Conservation (phyloP, 2,888 invertebrate genomes). For the Drosophila buzzatii region DNA sequence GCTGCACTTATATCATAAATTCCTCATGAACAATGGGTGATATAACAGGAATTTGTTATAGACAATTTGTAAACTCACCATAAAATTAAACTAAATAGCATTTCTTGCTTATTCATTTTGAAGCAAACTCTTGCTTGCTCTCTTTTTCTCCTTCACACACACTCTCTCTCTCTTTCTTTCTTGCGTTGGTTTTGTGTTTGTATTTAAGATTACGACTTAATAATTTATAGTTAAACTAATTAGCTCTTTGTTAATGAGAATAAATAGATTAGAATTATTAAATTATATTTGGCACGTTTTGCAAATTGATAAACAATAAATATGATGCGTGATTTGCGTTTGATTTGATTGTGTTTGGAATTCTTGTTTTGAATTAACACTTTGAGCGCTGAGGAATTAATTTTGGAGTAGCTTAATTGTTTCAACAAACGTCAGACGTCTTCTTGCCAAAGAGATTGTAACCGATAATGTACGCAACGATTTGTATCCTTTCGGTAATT, state of each 20-base stretch:
- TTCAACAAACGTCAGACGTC: conserved; percentile 56
- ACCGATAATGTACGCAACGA: conserved; percentile 83
- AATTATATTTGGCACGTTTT: conserved; percentile 79
- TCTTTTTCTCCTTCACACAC: conserved; percentile 2
- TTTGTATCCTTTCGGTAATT: conserved; percentile 83
- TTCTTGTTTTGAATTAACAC: conserved; percentile 44
- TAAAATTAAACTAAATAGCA: conserved; percentile 78
- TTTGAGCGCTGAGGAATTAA: conserved; percentile 44
- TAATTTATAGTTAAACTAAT: conserved; percentile 79
- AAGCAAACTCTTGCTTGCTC: conserved; percentile 46
- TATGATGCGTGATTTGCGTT: conserved; percentile 30
- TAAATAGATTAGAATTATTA: conserved; percentile 73
- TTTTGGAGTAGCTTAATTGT: conserved; percentile 27
- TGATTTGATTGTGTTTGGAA: conserved; percentile 18
- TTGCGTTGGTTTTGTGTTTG: conserved; percentile 39
- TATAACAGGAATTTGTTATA: neutral
- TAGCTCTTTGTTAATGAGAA: conserved; percentile 73
- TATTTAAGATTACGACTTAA: conserved; percentile 73
- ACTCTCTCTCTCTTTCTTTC: neutral
- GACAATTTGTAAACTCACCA: conserved; percentile 71
- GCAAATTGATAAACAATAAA: conserved; percentile 72
- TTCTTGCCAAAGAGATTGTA: conserved; percentile 84
- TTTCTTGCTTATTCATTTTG: conserved; percentile 73
- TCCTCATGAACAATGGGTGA: neutral
- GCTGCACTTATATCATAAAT: conserved; percentile 4